Conservation (phyloP, 2,797 vertebrate species). For the Acanthurus leucopareius region DNA sequence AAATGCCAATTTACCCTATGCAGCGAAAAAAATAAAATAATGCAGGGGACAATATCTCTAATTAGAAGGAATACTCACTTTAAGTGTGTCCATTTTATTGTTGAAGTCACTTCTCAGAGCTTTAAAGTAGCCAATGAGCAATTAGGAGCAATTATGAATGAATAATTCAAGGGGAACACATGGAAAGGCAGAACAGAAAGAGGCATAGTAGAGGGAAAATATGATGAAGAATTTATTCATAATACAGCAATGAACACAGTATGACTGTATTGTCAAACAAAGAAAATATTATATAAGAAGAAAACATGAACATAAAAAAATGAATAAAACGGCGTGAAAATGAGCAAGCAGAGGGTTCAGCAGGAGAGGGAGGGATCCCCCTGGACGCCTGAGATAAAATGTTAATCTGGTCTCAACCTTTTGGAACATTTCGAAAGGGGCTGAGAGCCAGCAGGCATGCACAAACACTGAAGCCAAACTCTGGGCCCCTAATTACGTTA, state of each 20-base stretch:
- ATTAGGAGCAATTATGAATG: conserved; percentile 29
- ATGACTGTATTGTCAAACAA: conserved; percentile 1
- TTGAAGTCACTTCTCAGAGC: conserved; percentile 22
- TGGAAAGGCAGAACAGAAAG: conserved; percentile 28
- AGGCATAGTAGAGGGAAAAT: conserved; percentile 27
- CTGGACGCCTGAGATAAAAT: conserved; percentile 60
- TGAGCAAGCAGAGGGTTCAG: conserved; percentile 17
- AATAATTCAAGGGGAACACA: conserved; percentile 51
- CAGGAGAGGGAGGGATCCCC: conserved; percentile 25
- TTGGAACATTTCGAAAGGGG: conserved; percentile 57
- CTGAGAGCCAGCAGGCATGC: conserved; percentile 31
- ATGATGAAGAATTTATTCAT: conserved; percentile 7
- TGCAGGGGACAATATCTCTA: not conserved
- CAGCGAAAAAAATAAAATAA: not conserved
- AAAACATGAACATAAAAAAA: conserved; percentile 18
- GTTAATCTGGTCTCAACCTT: conserved; percentile 69
- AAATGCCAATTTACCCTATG: not conserved
- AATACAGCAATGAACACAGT: conserved; percentile 21
- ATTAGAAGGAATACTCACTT: not conserved
- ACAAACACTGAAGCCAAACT: conserved; percentile 35
- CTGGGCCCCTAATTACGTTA: conserved; percentile 56
- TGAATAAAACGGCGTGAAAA: conserved; percentile 3
- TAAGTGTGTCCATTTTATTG: not conserved
- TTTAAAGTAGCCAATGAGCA: conserved; percentile 27
- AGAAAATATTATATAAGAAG: not conserved